These are phyloP conservation scores for Phyllotreta striolata DNA, from an alignment of 2,888 invertebrate species.

Conservation along the genomic window DNA sequence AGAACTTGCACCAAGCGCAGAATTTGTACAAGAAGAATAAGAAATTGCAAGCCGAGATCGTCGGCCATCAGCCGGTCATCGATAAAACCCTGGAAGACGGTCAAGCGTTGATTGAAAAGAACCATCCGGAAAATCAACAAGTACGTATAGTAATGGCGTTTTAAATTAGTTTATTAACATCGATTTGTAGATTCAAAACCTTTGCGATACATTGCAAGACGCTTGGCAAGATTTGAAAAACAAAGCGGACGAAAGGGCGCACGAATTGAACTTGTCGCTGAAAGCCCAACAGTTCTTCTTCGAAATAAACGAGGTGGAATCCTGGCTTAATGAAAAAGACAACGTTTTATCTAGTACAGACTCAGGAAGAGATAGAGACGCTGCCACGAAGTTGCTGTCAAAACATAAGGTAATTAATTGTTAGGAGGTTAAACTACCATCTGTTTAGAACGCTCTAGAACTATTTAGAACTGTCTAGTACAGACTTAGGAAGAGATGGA, in stretches of 20 bases:
- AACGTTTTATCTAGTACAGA: constrained; percentile 84
- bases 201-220: constrained; percentile 75
- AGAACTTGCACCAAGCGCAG: constrained; percentile 91
- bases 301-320: constrained; percentile 90
- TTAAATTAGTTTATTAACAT: not conserved
- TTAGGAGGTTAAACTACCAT: not conserved
- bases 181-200: constrained; percentile 69
- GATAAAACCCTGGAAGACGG: constrained; percentile 86
- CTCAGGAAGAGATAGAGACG: constrained; percentile 87
- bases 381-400: constrained; percentile 91
- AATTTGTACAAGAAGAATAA: constrained; percentile 92
- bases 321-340: constrained; percentile 89
- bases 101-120: constrained; percentile 73
- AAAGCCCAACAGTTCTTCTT: constrained; percentile 92
- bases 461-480: constrained; percentile 71
- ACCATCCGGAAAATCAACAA: constrained; percentile 82
- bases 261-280: constrained; percentile 83
- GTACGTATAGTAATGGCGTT: constrained; percentile 59
- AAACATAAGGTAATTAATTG: constrained; percentile 81
- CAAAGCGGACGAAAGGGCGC: constrained; percentile 75
- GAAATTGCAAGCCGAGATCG: constrained; percentile 89
- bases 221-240: constrained; percentile 79
- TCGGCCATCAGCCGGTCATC: constrained; percentile 85
- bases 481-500: constrained; percentile 88
- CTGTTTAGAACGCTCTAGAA: not conserved